These are phyloP conservation scores for Hiodon tergisus DNA, from an alignment of 2,113 vertebrate species.

Conservation along the genomic window DNA sequence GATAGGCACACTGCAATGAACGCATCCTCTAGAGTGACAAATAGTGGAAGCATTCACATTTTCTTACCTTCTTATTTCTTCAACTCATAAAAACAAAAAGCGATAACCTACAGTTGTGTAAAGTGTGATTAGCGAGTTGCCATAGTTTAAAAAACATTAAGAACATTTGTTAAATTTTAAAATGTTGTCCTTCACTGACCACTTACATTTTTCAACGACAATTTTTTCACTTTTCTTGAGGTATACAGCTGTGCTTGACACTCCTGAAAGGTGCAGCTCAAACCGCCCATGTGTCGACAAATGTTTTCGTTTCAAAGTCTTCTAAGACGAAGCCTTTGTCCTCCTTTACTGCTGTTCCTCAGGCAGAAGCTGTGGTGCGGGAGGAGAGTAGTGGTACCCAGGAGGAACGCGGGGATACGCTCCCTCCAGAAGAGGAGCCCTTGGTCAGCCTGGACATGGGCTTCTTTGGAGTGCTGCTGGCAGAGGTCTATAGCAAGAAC, in stretches of 20 bases:
- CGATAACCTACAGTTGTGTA: no score
- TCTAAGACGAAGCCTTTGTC: background rate
- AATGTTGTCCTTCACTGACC: no score
- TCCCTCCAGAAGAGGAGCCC: conserved; percentile 17
- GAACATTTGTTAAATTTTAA: no score
- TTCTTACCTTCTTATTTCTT: no score
- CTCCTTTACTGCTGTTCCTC: conserved; percentile 9
- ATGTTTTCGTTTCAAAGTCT: no score
- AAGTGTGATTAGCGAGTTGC: no score
- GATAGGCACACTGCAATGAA: no score
- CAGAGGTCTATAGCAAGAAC: conserved; percentile 86
- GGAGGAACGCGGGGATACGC: background rate
- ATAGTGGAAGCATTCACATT: no score
- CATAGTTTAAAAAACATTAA: no score
- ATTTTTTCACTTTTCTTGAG: background rate
- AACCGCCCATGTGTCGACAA: no score
- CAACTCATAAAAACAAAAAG: no score
- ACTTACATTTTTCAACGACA: conserved; percentile 21
- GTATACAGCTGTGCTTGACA: background rate
- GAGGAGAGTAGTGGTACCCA: conserved; percentile 35
- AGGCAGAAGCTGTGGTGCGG: conserved; percentile 43
- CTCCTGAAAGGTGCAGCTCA: background rate
- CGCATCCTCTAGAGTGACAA: no score
- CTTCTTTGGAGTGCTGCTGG: conserved; percentile 90
- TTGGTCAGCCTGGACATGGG: conserved; percentile 77